A percentile compares a stretch with the other conserved stretches of the same genome.
These are phyloP conservation scores for Fabriciana adippe DNA, from an alignment of 2,888 invertebrate genomes.

Conservation along the genomic window DNA sequence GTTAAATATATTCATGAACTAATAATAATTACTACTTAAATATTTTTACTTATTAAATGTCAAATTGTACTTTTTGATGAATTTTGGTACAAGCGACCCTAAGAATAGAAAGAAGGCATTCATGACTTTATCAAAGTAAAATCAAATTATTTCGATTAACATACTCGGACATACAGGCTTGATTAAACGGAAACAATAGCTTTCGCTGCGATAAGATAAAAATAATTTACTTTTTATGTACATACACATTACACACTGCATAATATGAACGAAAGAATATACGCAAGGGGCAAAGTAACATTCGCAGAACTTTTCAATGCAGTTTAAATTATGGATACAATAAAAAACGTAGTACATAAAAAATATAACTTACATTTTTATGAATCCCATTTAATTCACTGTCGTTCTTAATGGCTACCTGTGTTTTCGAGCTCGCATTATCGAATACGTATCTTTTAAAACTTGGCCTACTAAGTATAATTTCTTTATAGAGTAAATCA, in stretches of 20 bases:
- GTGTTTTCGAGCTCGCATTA: slow-evolving; percentile 24
- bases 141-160: background rate
- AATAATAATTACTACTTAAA: no score
- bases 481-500: slow-evolving; percentile 26
- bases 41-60: no score
- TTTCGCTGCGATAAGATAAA: slow-evolving; percentile 24
- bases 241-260: background rate
- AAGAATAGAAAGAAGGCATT: no score
- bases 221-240: background rate
- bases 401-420: slow-evolving; percentile 22
- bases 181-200: slow-evolving; percentile 7
- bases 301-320: background rate
- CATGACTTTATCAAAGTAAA: background rate
- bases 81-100: no score
- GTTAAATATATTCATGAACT: no score
- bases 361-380: slow-evolving; percentile 19
- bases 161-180: background rate
- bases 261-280: background rate
- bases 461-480: slow-evolving; percentile 11
- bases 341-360: background rate
- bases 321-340: background rate
- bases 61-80: no score
- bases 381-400: slow-evolving; percentile 25
- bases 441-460: slow-evolving; percentile 27
- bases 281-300: background rate